Conservation (phyloP, 2,113 vertebrate species). For the Coracopsis vasa region DNA sequence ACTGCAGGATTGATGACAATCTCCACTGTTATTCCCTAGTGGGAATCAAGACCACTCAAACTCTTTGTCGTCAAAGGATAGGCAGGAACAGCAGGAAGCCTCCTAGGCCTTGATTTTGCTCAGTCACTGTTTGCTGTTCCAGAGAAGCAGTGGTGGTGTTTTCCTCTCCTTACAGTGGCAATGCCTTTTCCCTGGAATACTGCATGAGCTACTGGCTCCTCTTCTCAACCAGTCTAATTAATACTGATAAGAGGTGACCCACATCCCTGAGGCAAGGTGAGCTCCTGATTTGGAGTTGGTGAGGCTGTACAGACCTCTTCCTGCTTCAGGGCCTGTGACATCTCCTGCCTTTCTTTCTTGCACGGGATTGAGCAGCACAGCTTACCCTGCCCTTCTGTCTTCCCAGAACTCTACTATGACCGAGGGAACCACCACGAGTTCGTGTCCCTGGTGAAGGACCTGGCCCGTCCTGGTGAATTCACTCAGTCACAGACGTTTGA, state of each 20-base stretch:
- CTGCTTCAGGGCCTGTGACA: background rate
- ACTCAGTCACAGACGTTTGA: conserved; percentile 94
- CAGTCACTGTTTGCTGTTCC: background rate
- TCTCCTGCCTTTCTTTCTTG: background rate
- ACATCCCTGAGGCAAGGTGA: background rate
- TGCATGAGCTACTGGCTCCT: background rate
- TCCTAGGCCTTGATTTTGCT: background rate
- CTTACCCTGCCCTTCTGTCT: background rate
- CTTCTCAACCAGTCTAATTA: background rate
- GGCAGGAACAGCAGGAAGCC: background rate
- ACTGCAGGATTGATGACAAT: background rate
- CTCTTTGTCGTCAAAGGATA: background rate
- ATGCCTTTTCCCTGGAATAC: background rate
- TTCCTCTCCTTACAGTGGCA: background rate
- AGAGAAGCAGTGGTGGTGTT: background rate
- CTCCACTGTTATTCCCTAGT: background rate
- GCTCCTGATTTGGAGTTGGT: background rate
- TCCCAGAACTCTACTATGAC: conserved; percentile 94
- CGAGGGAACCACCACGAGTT: conserved; percentile 98
- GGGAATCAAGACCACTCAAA: background rate
- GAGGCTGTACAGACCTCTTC: background rate
- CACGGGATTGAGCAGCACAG: background rate
- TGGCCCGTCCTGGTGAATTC: conserved; percentile 93
- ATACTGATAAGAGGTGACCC: background rate
- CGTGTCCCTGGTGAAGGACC: conserved; percentile 96